phyloP scores from a whole-genome alignment of 2,113 vertebrate genomes.

The Epinephelus moara region DNA sequence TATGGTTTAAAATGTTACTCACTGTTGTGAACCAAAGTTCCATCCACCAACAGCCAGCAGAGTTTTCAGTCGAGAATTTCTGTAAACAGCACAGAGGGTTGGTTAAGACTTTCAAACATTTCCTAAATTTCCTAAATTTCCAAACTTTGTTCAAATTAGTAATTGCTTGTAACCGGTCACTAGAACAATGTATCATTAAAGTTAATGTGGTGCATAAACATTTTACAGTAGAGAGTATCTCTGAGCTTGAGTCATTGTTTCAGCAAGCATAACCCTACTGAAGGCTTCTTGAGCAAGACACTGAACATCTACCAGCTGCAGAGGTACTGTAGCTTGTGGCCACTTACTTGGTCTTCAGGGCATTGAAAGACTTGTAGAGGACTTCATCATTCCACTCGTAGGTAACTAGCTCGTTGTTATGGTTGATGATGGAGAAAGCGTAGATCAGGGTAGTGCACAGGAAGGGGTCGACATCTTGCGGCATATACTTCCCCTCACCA shows the following conservation, averaged over 20 bases:
- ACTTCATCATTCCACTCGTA: slow-evolving; percentile 89
- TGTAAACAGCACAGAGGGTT: slow-evolving; percentile 48
- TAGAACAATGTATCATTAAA: no score
- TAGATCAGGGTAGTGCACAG: slow-evolving; percentile 89
- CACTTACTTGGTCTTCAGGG: slow-evolving; percentile 86
- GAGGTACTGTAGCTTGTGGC: not conserved
- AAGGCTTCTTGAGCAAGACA: not conserved
- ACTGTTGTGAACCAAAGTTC: slow-evolving; percentile 90
- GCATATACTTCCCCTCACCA: slow-evolving; percentile 81
- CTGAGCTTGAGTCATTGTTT: not conserved
- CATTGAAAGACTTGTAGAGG: slow-evolving; percentile 89
- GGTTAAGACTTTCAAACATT: not conserved
- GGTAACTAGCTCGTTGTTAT: slow-evolving; percentile 85
- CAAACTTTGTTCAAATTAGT: not conserved
- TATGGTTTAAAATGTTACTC: slow-evolving; percentile 58
- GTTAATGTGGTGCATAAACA: not conserved
- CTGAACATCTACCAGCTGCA: not conserved
- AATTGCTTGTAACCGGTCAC: no score
- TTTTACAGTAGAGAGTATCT: not conserved
- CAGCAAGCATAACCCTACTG: not conserved
- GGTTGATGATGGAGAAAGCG: slow-evolving; percentile 88
- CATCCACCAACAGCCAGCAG: slow-evolving; percentile 91
- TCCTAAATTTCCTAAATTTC: no score
- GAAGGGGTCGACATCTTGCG: slow-evolving; percentile 86
- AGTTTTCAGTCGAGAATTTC: slow-evolving; percentile 89